Evolutionary conservation across 2,888 invertebrate genomes (phyloP), one percentile per base, ranked within the genome.

Genomic region (Chloromyia formosa): DNA sequence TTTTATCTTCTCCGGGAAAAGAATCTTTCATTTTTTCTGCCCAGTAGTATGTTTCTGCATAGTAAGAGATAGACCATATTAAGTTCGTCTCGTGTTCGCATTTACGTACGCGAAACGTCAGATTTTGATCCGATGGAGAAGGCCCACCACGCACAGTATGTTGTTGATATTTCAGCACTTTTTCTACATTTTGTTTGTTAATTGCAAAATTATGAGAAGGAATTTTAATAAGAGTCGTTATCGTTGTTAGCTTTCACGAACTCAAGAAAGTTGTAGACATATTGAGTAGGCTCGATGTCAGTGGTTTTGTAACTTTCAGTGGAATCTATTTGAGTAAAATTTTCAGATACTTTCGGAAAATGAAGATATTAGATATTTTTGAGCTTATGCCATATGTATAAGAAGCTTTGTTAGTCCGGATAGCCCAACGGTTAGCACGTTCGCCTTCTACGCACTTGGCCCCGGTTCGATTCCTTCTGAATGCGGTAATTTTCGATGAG

Each of bases 111-210:
- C 49, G 12, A 49, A 49, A n/a, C 49, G 49, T 49, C 49, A 18
- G n/a, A 42, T 10, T 45, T 66, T 49, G 42, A 66, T 45, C 27
- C 3, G 27, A 66, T 66, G 20, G 22, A 23, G 27, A 35, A 35
- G 66, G 49, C 66, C 66, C 66, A 66, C 66, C 66, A 66, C 45
- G 66, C 66, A 66, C 66, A 45, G 66, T 66, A 66, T 66, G 45
- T 22, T 35, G 71, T 71, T 58, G 58, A 71, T 60, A 64, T 74
- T 74, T 74, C 74, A 74, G 74, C 74, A 74, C 74, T 74, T 66
- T 58, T 74, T 68, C 35, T 58, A 68, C 74, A 49, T 74, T 74
- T 68, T 74, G 74, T 74, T 74, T 60, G 74, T 74, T 74, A 74
- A 74, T 74, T 74, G 68, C 49, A 60, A 68, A 74, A 74, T 74